Percentiles rank a stretch among this genome's conserved stretches.
Evolutionary conservation across 2,113 vertebrate species (phyloP).

Genomic region (Perca fluviatilis): DNA sequence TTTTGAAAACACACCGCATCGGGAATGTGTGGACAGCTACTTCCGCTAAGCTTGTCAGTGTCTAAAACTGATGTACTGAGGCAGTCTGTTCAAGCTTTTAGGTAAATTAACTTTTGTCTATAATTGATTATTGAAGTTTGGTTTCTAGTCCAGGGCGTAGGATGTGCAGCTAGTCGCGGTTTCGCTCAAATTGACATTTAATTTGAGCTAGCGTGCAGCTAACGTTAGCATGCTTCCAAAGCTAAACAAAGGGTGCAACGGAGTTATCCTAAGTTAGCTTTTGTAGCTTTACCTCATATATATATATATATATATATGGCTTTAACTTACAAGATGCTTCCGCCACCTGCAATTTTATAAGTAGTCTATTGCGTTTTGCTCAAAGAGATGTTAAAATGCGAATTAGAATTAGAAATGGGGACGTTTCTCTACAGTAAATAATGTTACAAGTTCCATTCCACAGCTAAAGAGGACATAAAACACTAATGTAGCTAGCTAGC

Average conservation of each 20-base stretch:
- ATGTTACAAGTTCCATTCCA: neutral
- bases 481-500: neutral
- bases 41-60: conserved; percentile 34
- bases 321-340: neutral
- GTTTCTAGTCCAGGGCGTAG: rapidly evolving
- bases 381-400: neutral
- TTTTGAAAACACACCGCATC: conserved; percentile 20
- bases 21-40: neutral
- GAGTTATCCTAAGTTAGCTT: conserved; percentile 19
- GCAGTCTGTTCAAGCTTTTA: neutral
- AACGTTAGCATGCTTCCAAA: conserved; percentile 37
- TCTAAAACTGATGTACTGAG: neutral
- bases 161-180: neutral
- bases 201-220: conserved; percentile 10
- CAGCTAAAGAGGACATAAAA: neutral
- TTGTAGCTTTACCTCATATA: neutral
- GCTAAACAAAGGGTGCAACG: conserved; percentile 55
- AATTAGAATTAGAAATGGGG: neutral
- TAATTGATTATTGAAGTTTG: neutral
- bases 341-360: neutral
- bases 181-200: neutral
- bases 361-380: neutral
- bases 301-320: no score
- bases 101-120: conserved; percentile 7
- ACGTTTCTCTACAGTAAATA: neutral